These are phyloP conservation scores for Furnarius figulus DNA, from an alignment of 2,113 vertebrate species.

Conservation along the genomic window DNA sequence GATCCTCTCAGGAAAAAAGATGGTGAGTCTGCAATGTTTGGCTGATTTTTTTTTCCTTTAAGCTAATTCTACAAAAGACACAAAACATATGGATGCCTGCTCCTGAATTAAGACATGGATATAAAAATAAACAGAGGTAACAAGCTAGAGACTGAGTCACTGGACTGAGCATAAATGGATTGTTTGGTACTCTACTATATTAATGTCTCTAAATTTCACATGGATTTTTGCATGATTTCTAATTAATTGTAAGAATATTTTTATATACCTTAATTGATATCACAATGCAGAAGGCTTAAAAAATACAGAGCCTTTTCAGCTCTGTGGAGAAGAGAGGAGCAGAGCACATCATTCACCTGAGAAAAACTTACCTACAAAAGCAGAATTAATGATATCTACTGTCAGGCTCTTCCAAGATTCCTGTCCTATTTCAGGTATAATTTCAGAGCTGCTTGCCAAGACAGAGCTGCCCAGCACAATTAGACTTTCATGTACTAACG, in stretches of 20 bases:
- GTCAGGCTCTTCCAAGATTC: not conserved
- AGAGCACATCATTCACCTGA: not conserved
- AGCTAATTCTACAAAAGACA: not conserved
- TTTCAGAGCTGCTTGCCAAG: slow-evolving; percentile 6
- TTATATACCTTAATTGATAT: not conserved
- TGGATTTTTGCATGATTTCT: not conserved
- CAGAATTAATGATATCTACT: not conserved
- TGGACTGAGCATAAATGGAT: not conserved
- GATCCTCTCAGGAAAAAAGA: not conserved
- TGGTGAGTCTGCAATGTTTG: not conserved
- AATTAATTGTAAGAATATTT: not conserved
- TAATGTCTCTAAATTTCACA: not conserved
- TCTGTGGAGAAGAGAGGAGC: too few relatives aligned
- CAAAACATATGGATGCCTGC: not conserved
- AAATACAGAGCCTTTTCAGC: not conserved
- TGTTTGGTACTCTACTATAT: not conserved
- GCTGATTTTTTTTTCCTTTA: not conserved
- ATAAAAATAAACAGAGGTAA: not conserved
- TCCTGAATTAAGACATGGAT: not conserved
- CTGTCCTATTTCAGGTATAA: not conserved
- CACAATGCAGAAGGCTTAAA: not conserved
- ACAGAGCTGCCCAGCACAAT: not conserved
- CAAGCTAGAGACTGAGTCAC: not conserved
- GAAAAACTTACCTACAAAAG: not conserved
- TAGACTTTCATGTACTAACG: not conserved